A percentile compares a stretch with the other conserved stretches of the same genome.
phyloP scores from a whole-genome alignment of 2,113 vertebrate species.

The Dasypus novemcinctus region DNA sequence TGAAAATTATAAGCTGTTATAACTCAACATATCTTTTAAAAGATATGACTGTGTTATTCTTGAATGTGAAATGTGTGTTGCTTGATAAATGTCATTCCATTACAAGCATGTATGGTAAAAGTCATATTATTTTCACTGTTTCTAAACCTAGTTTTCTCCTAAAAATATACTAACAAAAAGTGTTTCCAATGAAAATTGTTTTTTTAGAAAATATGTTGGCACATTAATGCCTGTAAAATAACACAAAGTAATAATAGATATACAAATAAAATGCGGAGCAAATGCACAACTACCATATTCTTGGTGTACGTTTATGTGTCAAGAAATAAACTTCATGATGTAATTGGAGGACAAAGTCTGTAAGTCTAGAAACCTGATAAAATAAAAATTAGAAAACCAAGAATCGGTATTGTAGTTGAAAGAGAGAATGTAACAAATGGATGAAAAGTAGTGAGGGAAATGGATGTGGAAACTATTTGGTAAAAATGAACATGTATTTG shows the following conservation, averaged over 20 bases:
- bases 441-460: not conserved
- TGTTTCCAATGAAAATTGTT: not conserved
- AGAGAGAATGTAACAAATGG: conserved; percentile 19
- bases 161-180: not conserved
- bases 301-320: not conserved
- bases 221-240: not conserved
- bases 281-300: not conserved
- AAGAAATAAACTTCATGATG: not conserved
- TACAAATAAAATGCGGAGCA: not conserved
- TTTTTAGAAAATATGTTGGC: not conserved
- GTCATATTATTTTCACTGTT: not conserved
- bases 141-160: not conserved
- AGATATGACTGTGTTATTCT: not conserved
- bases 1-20: not conserved
- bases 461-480: not conserved
- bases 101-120: not conserved
- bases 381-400: conserved; percentile 12
- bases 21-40: not conserved
- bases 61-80: not conserved
- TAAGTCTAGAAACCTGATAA: not conserved
- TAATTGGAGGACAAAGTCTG: not conserved
- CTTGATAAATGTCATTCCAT: not conserved
- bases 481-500: not conserved
- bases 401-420: not conserved
- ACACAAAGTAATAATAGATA: not conserved